Percentiles rank a stretch among this genome's conserved stretches.
Conservation (phyloP, 2,797 vertebrate genomes). For the Pangasius mekongensis region DNA sequence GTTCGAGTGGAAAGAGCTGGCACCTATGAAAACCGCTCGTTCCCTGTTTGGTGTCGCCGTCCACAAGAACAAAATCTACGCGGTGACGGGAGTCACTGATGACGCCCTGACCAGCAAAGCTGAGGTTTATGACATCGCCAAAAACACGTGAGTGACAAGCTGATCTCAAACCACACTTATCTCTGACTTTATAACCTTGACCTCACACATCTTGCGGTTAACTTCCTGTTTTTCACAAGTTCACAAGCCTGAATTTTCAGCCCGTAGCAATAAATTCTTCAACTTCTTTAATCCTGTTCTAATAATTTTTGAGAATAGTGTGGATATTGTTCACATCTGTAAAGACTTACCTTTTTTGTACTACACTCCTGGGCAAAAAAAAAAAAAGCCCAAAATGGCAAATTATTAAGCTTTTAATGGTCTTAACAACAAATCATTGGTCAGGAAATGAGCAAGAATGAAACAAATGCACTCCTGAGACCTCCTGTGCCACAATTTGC, state of each 20-base stretch:
- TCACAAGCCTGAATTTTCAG: background rate
- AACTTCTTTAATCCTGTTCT: background rate
- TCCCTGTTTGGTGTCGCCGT: slow-evolving; percentile 87
- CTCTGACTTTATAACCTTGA: background rate
- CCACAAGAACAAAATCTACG: slow-evolving; percentile 86
- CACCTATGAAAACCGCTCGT: slow-evolving; percentile 87
- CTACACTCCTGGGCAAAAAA: too few species aligned
- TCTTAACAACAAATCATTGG: too few species aligned
- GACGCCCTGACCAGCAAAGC: slow-evolving; percentile 83
- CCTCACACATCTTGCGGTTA: background rate
- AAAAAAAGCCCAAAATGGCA: too few species aligned
- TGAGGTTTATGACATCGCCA: slow-evolving; percentile 88
- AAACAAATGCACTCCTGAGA: too few species aligned
- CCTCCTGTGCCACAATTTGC: too few species aligned
- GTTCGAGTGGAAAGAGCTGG: slow-evolving; percentile 95
- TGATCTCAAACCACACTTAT: background rate
- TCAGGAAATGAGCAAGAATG: too few species aligned
- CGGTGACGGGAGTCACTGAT: slow-evolving; percentile 89
- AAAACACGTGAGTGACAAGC: slow-evolving; percentile 80
- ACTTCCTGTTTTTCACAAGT: background rate
- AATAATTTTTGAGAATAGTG: background rate
- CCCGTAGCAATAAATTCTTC: background rate
- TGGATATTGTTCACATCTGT: background rate
- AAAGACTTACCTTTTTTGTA: background rate
- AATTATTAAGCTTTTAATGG: too few species aligned